Percentiles rank a stretch among this genome's conserved stretches.
Evolutionary conservation across 2,113 vertebrate species (phyloP).

Genomic region (Syngnathus floridae): DNA sequence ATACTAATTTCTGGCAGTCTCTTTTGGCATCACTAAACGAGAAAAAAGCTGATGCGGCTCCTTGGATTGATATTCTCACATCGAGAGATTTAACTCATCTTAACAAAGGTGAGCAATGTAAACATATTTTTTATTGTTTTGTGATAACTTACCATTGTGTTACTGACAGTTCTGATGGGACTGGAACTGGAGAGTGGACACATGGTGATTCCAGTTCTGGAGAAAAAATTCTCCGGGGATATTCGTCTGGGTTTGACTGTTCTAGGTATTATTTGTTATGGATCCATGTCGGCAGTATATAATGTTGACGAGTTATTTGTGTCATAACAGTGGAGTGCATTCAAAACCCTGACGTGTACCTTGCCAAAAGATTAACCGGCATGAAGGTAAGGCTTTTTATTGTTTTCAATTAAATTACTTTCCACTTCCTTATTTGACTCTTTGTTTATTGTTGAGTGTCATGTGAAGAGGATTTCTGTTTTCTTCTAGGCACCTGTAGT

Average conservation of each 20-base stretch:
- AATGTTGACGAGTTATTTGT: background rate
- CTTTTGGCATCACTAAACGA: conserved; percentile 48
- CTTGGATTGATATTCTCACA: conserved; percentile 63
- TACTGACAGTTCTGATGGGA: conserved; percentile 47
- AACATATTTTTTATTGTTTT: background rate
- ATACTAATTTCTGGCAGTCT: conserved; percentile 23
- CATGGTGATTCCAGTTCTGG: conserved; percentile 37
- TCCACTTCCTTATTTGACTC: too few species aligned
- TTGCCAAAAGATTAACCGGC: conserved; percentile 53
- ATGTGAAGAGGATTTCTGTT: background rate
- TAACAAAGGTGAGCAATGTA: conserved; percentile 41
- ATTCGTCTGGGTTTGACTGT: conserved; percentile 51
- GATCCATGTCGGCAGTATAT: background rate
- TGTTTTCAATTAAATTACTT: too few species aligned
- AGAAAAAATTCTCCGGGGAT: conserved; percentile 62
- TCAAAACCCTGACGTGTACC: conserved; percentile 43
- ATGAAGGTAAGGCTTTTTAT: conserved; percentile 55
- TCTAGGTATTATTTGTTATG: conserved; percentile 41
- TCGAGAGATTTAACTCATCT: conserved; percentile 56
- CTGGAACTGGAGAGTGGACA: conserved; percentile 51
- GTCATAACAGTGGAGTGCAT: conserved; percentile 53
- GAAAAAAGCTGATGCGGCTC: conserved; percentile 50
- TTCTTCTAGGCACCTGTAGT: conserved; percentile 37
- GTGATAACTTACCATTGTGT: background rate
- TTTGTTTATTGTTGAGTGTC: too few species aligned